A percentile compares a stretch with the other conserved stretches of the same genome.
Evolutionary conservation across 2,888 invertebrate species (phyloP).

Genomic region (Flexamia atlantica): DNA sequence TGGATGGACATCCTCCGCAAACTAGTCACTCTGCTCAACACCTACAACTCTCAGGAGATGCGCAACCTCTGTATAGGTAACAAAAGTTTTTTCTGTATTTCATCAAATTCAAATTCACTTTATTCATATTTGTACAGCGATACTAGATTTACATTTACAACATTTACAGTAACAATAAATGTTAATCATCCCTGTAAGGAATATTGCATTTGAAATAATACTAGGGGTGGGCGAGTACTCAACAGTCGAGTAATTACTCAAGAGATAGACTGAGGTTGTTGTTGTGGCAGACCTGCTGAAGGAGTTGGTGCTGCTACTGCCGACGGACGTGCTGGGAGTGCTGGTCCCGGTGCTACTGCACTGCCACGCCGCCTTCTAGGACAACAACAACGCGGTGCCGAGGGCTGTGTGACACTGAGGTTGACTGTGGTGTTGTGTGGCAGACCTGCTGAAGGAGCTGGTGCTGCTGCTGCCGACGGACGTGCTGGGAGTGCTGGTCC

Average conservation of each 20-base stretch:
- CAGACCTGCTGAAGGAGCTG: slow-evolving; percentile 87
- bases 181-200: no score
- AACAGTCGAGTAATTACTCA: no score
- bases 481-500: slow-evolving; percentile 89
- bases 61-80: slow-evolving; percentile 87
- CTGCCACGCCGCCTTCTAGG: slow-evolving; percentile 89
- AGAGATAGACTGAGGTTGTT: no score
- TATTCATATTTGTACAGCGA: no score
- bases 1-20: slow-evolving; percentile 93
- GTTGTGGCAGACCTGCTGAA: slow-evolving; percentile 86
- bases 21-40: slow-evolving; percentile 91
- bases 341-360: slow-evolving; percentile 91
- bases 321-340: slow-evolving; percentile 87
- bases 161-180: no score
- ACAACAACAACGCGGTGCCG: slow-evolving; percentile 83
- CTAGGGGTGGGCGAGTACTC: no score
- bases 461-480: slow-evolving; percentile 88
- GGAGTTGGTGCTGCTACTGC: slow-evolving; percentile 87
- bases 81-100: no score
- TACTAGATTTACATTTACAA: no score
- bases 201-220: no score
- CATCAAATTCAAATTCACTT: no score
- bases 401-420: no score
- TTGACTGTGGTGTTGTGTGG: no score
- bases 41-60: slow-evolving; percentile 92